A percentile compares a stretch with the other conserved stretches of the same genome.
Evolutionary conservation across 2,113 vertebrate species (phyloP).

Genomic region (Craseonycteris thonglongyai): DNA sequence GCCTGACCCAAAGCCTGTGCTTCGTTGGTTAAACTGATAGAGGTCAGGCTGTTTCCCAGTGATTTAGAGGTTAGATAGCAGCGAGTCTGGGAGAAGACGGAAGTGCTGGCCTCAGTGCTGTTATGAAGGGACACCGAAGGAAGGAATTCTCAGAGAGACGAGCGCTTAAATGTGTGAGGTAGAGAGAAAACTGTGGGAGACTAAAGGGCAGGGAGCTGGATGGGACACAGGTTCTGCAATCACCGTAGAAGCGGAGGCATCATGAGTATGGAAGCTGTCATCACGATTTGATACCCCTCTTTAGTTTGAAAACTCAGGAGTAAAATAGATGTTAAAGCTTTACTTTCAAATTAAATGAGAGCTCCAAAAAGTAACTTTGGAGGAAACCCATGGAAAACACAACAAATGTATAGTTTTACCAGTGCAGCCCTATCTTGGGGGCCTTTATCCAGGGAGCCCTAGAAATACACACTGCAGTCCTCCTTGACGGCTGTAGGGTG

Average conservation of each 20-base stretch:
- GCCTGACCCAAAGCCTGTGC: background rate
- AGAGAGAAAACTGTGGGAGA: background rate
- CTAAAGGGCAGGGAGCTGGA: background rate
- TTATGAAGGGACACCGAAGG: background rate
- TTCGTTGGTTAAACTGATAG: background rate
- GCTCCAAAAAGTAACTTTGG: background rate
- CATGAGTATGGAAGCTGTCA: background rate
- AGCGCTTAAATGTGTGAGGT: background rate
- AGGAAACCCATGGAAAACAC: background rate
- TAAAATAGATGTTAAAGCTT: background rate
- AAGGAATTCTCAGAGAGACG: background rate
- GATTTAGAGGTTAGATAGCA: background rate
- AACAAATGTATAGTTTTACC: background rate
- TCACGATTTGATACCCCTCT: background rate
- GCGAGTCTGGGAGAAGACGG: background rate
- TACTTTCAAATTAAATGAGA: background rate
- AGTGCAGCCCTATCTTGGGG: background rate
- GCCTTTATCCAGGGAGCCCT: background rate
- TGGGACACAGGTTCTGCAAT: background rate
- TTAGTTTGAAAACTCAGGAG: background rate
- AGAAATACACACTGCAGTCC: fast-evolving
- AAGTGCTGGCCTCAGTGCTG: background rate
- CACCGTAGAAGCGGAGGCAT: too few relatives aligned
- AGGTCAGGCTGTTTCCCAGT: background rate
- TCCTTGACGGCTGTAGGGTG: background rate